Conservation (phyloP, 2,888 invertebrate genomes). For the Rhimphoctona megacephalus region DNA sequence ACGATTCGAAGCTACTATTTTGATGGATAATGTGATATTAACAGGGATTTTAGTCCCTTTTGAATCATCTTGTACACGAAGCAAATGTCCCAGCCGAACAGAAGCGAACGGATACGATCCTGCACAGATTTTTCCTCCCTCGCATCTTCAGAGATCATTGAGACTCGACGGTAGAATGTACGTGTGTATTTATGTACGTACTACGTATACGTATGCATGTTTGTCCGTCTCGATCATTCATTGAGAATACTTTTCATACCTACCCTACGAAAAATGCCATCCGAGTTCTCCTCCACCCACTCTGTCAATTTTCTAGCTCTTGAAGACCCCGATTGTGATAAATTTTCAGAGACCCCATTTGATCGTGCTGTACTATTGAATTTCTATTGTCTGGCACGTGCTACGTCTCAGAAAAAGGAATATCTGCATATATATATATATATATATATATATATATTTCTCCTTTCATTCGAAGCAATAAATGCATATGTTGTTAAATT, state of each 20-base stretch:
- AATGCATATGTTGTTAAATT: not conserved
- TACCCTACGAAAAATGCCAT: slow-evolving; percentile 39
- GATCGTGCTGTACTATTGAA: slow-evolving; percentile 55
- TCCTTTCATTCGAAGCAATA: not conserved
- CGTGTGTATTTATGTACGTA: not conserved
- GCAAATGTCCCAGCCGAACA: slow-evolving; percentile 18
- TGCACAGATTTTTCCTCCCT: slow-evolving; percentile 39
- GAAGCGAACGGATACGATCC: slow-evolving; percentile 65
- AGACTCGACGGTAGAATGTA: slow-evolving; percentile 7
- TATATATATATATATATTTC: not conserved
- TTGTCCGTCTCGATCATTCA: slow-evolving; percentile 53
- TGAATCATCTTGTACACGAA: not conserved
- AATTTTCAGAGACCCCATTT: slow-evolving; percentile 51
- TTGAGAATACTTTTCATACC: slow-evolving; percentile 51
- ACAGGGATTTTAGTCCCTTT: not conserved
- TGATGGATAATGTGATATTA: not conserved
- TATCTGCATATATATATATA: not conserved
- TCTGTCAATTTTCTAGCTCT: slow-evolving; percentile 46
- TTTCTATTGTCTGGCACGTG: slow-evolving; percentile 65
- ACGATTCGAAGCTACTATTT: not conserved
- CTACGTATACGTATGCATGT: not conserved
- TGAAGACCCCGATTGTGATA: slow-evolving; percentile 59
- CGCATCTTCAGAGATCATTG: slow-evolving; percentile 50
- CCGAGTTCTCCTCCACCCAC: slow-evolving; percentile 39
- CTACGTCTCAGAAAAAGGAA: slow-evolving; percentile 20